Percentiles rank a stretch among this genome's conserved stretches.
Evolutionary conservation across 2,888 invertebrate genomes (phyloP).

Genomic region (Elegia similella): DNA sequence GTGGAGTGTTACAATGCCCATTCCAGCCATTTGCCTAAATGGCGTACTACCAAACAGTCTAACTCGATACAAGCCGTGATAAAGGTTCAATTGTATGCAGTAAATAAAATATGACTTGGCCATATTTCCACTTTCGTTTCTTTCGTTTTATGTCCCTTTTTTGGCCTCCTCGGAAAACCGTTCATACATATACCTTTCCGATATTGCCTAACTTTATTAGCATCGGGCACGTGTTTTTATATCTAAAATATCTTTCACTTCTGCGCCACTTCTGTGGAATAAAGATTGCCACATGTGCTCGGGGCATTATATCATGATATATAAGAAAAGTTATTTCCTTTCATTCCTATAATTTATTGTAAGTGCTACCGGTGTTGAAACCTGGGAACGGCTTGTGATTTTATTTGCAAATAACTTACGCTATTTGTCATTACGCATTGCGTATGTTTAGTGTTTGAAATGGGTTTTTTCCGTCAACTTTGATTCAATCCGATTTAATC

Average conservation of each 20-base stretch:
- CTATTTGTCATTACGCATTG: constrained; percentile 35
- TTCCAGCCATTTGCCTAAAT: constrained; percentile 56
- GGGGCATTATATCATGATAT: constrained; percentile 57
- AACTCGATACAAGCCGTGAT: constrained; percentile 75
- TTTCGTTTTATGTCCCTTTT: constrained; percentile 74
- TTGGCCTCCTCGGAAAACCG: constrained; percentile 70
- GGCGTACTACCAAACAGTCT: constrained; percentile 62
- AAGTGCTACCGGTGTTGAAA: constrained; percentile 43
- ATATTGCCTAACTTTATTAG: constrained; percentile 79
- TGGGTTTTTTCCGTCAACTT: not conserved
- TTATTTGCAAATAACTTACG: constrained; percentile 44
- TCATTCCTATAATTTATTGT: constrained; percentile 55
- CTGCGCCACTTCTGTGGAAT: constrained; percentile 60
- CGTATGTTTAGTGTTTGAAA: constrained; percentile 1
- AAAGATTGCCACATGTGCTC: constrained; percentile 65
- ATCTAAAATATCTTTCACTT: constrained; percentile 73
- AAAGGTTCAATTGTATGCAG: constrained; percentile 80
- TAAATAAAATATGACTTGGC: constrained; percentile 81
- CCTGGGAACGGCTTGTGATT: constrained; percentile 41
- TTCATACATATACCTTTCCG: constrained; percentile 78
- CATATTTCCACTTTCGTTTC: constrained; percentile 79
- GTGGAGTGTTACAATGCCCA: constrained; percentile 43
- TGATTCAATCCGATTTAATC: not conserved
- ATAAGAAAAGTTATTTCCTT: constrained; percentile 56
- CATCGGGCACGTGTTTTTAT: constrained; percentile 76